A percentile compares a stretch with the other conserved stretches of the same genome.
phyloP scores from a whole-genome alignment of 2,113 vertebrate genomes.

The Phycodurus eques region DNA sequence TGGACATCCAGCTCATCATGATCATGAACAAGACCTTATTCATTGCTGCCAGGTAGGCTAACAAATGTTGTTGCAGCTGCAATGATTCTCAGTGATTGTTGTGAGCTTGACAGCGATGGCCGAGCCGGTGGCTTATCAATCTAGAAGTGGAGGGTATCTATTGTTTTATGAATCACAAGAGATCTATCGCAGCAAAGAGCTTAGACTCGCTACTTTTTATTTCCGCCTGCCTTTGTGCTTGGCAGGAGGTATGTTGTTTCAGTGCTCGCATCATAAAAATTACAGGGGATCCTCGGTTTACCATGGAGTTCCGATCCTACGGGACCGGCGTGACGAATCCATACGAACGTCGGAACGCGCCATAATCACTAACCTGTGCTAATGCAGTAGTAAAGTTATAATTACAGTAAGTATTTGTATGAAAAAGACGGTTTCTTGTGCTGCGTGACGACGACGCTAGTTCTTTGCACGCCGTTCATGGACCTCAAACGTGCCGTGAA shows the following conservation, averaged over 20 bases:
- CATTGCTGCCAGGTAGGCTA: slow-evolving; percentile 86
- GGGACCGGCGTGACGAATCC: too few species aligned
- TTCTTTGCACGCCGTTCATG: too few species aligned
- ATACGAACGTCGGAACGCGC: too few species aligned
- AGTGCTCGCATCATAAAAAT: background rate
- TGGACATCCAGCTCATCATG: slow-evolving; percentile 96
- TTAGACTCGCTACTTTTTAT: slow-evolving; percentile 22
- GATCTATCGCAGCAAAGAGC: slow-evolving; percentile 29
- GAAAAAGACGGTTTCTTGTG: too few species aligned
- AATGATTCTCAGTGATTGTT: slow-evolving; percentile 22
- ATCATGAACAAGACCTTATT: slow-evolving; percentile 95
- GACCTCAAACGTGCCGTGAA: too few species aligned
- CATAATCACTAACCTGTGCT: too few species aligned
- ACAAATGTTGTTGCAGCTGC: slow-evolving; percentile 12
- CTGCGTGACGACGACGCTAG: too few species aligned
- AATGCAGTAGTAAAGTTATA: too few species aligned
- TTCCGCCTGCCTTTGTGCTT: background rate
- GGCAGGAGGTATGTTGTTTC: background rate
- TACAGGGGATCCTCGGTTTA: too few species aligned
- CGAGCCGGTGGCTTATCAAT: background rate
- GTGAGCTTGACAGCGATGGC: slow-evolving; percentile 4
- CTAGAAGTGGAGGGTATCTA: slow-evolving; percentile 1
- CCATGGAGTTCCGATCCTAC: too few species aligned
- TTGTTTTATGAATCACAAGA: slow-evolving; percentile 24
- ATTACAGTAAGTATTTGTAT: too few species aligned